Evolutionary conservation across 2,113 vertebrate genomes (phyloP).

Genomic region (Pipa parva): DNA sequence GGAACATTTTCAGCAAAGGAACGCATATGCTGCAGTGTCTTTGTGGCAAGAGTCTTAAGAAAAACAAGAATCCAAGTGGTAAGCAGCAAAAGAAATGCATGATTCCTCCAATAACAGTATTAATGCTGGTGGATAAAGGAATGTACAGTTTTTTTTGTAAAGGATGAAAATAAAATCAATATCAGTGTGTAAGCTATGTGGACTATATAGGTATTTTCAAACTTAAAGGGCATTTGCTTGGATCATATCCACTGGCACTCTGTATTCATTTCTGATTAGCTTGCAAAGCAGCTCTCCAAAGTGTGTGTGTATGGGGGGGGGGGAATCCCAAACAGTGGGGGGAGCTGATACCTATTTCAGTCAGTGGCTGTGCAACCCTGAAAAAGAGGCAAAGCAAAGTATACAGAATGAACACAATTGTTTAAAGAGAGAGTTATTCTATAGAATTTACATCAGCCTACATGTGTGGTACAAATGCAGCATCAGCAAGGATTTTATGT

Average conservation of each 20-base stretch:
- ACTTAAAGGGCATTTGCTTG: constrained; percentile 47
- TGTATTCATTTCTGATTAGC: constrained; percentile 60
- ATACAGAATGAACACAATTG: constrained; percentile 6
- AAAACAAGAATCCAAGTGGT: constrained; percentile 99
- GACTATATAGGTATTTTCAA: constrained; percentile 53
- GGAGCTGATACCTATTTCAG: constrained; percentile 26
- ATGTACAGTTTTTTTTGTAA: constrained; percentile 77
- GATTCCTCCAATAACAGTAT: constrained; percentile 59
- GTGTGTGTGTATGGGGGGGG: constrained; percentile 37
- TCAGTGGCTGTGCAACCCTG: constrained; percentile 33
- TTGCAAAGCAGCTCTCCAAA: constrained; percentile 50
- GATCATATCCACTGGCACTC: constrained; percentile 32
- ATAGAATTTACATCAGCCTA: not conserved
- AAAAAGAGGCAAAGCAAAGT: constrained; percentile 28
- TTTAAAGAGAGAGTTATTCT: not conserved
- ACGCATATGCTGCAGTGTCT: constrained; percentile 99
- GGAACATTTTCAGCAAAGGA: constrained; percentile 99
- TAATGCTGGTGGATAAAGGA: constrained; percentile 67
- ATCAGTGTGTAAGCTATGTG: constrained; percentile 54
- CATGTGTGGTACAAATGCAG: constrained; percentile 17
- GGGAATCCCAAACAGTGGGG: constrained; percentile 27
- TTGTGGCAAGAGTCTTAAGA: constrained; percentile 99
- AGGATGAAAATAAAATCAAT: constrained; percentile 55
- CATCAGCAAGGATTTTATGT: constrained; percentile 27
- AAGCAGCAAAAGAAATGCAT: constrained; percentile 73